Conservation (phyloP, 2,113 vertebrate species). For the Gymnorhina tibicen region DNA sequence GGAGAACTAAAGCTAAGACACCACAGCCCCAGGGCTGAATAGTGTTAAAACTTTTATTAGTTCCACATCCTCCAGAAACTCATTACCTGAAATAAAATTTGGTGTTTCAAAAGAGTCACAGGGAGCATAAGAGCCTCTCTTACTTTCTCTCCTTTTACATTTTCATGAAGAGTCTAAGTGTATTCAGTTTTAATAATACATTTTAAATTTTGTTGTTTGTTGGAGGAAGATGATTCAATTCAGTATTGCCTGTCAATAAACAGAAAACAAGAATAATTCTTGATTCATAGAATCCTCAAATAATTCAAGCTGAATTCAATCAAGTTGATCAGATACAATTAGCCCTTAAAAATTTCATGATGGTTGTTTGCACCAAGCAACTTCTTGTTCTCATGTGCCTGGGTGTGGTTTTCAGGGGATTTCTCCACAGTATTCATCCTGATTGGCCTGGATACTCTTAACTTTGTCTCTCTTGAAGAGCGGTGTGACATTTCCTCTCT, state of each 20-base stretch:
- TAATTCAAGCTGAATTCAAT: background rate
- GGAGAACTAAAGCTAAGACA: background rate
- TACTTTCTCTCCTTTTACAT: background rate
- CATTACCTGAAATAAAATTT: background rate
- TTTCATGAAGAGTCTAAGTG: background rate
- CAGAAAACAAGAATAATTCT: background rate
- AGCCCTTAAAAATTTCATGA: background rate
- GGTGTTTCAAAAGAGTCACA: background rate
- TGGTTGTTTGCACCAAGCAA: background rate
- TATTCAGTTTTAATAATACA: background rate
- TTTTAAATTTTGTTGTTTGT: background rate
- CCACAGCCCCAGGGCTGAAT: background rate
- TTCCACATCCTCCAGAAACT: background rate
- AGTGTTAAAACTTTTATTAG: background rate
- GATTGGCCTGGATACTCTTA: background rate
- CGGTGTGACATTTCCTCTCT: background rate
- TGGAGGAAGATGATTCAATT: background rate
- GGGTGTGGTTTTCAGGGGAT: background rate
- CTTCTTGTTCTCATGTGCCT: background rate
- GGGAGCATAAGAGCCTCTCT: background rate
- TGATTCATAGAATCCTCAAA: background rate
- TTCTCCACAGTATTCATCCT: background rate
- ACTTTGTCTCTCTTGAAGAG: background rate
- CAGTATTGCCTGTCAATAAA: background rate
- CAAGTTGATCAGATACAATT: background rate